Base-by-base conservation (phyloP, 2,113 vertebrate genomes). In the Leptobrachium leishanense region DNA sequence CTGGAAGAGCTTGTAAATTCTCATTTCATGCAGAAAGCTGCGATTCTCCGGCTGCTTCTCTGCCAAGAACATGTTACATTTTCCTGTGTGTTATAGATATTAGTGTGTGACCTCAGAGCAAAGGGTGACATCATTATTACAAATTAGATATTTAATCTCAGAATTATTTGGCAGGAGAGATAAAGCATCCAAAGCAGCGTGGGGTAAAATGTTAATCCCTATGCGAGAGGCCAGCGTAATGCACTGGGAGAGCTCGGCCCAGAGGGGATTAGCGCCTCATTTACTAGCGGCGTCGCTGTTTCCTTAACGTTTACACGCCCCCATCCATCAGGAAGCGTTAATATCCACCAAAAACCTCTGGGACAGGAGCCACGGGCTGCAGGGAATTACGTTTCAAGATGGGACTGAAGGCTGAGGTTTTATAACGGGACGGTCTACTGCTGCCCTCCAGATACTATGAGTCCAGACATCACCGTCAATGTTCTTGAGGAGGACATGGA, bases 221-320 rank as follows among this genome's bases (percentile, higher is more conserved):
- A 11, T 13, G 13, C 54, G 31, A 39, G 46, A n/a, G 31, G 39
- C 69, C 31, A 20, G n/a, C 31, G 9, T 54, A n/a, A 54, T 43
- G 54, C 40, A 10, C 11, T 12, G 42, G 57, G 57, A 63, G 43
- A n/a, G 9, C 42, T 15, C 31, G 57, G 55, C 43, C 57, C 57
- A 10, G 15, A 74, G 57, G 41, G 72, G 57, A 74, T 74, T 64
- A 44, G 13, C 55, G 44, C 72, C n/a, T 62, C 15, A 31, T 74
- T 63, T 11, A 57, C 39, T 72, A 9, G 3, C 39, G 39, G 10
- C 9, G 2, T 55, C 70, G 8, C 12, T 12, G 54, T n/a, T 68
- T 68, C 67, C 43, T 15, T 5, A 10, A 68, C 41, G n/a, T 43
- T 68, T 7, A 44, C 9, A 68, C 12, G 2, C 2, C 41, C 7